These are phyloP conservation scores for Mimumesa dahlbomi DNA, from an alignment of 2,888 invertebrate genomes.

Conservation along the genomic window DNA sequence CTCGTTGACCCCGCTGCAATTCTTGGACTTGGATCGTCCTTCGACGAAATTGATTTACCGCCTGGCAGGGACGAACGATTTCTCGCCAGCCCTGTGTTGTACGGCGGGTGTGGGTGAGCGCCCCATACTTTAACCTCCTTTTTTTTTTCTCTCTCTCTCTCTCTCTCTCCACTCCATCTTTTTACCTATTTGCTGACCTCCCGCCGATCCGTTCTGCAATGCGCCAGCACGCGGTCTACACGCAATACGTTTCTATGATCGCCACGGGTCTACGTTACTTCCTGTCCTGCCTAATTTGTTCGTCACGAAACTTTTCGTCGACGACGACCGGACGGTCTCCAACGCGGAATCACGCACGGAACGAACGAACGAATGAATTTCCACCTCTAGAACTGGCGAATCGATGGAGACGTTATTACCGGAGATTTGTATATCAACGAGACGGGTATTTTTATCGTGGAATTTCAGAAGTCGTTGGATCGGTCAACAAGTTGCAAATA, in stretches of 20 bases:
- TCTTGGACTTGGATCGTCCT: slow-evolving; percentile 58
- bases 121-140: slow-evolving; percentile 13
- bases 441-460: too few relatives aligned
- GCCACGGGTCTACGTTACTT: neutral
- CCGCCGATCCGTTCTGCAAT: slow-evolving; percentile 52
- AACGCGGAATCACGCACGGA: too few relatives aligned
- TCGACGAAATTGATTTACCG: slow-evolving; percentile 55
- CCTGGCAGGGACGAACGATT: slow-evolving; percentile 8
- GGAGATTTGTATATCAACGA: too few relatives aligned
- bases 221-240: slow-evolving; percentile 41
- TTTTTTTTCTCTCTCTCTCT: neutral
- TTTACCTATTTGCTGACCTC: slow-evolving; percentile 32
- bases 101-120: neutral
- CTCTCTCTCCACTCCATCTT: slow-evolving; percentile 4
- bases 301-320: neutral
- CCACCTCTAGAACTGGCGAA: too few relatives aligned
- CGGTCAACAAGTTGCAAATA: too few relatives aligned
- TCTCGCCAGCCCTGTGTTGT: neutral
- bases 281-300: neutral
- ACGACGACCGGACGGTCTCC: too few relatives aligned
- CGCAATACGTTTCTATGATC: slow-evolving; percentile 22
- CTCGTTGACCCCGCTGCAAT: slow-evolving; percentile 63
- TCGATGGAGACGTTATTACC: too few relatives aligned
- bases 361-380: too few relatives aligned
- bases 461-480: too few relatives aligned